These are phyloP conservation scores for Diorhabda elongata DNA, from an alignment of 1,140 invertebrate genomes.

Conservation along the genomic window DNA sequence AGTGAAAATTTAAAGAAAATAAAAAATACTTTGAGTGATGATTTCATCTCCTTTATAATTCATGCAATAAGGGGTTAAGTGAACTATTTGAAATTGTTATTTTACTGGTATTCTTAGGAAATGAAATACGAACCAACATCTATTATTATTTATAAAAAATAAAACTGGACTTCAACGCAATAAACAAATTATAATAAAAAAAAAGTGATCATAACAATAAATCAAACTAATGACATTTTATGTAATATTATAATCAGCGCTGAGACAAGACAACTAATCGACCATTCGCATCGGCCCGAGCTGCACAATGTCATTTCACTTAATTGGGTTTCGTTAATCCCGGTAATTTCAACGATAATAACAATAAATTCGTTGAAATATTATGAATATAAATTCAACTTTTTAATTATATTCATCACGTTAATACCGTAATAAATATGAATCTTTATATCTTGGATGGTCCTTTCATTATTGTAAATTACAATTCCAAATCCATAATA, in stretches of 20 bases:
- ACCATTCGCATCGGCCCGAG: neutral
- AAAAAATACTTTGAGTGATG: no score
- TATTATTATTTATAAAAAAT: no score
- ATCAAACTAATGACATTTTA: slow-evolving; percentile 5
- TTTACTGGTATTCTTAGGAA: no score
- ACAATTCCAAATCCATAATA: slow-evolving; percentile 35
- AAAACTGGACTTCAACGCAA: no score
- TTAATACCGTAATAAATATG: slow-evolving; percentile 30
- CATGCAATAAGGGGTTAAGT: no score
- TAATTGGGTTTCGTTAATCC: slow-evolving; percentile 20
- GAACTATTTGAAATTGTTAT: no score
- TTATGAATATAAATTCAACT: slow-evolving; percentile 25
- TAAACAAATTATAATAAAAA: slow-evolving; percentile 31
- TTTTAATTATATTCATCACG: slow-evolving; percentile 27
- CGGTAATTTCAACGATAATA: slow-evolving; percentile 18
- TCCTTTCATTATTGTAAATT: slow-evolving; percentile 36
- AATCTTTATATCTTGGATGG: slow-evolving; percentile 31
- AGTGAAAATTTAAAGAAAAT: no score
- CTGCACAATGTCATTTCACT: slow-evolving; percentile 12
- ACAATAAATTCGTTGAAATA: slow-evolving; percentile 25
- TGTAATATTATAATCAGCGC: neutral
- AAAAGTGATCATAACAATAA: slow-evolving; percentile 25
- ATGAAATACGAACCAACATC: no score
- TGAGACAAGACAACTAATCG: neutral
- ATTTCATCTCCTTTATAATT: no score